A percentile compares a stretch with the other conserved stretches of the same genome.
phyloP scores from a whole-genome alignment of 2,797 vertebrate species.

The Salmo trutta region DNA sequence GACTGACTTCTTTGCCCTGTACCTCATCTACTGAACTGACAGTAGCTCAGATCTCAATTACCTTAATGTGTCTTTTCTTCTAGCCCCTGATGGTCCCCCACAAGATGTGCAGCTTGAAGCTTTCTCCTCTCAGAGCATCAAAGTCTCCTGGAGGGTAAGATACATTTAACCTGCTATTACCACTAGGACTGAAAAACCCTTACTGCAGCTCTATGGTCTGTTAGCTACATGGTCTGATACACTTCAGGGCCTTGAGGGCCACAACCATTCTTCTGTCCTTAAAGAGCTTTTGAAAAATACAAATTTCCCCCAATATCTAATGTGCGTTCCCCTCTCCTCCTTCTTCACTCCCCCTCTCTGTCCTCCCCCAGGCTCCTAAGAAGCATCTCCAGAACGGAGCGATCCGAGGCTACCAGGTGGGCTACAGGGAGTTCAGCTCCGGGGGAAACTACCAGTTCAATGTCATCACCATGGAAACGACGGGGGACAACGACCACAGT shows the following conservation, averaged over 20 bases:
- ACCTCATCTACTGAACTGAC: too few relatives aligned
- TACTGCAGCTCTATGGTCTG: neutral
- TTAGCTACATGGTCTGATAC: neutral
- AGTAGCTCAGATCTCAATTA: constrained; percentile 18
- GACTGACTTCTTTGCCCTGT: neutral
- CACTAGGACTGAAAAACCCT: neutral
- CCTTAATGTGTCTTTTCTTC: constrained; percentile 29
- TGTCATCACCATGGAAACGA: constrained; percentile 94
- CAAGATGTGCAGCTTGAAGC: constrained; percentile 96
- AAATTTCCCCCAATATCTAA: neutral
- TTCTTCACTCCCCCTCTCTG: neutral
- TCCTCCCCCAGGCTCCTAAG: constrained; percentile 81
- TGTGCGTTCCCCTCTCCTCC: neutral
- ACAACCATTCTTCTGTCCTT: neutral
- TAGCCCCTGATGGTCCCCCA: constrained; percentile 96
- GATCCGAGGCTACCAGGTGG: constrained; percentile 95
- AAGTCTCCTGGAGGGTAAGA: constrained; percentile 95
- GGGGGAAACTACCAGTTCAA: constrained; percentile 97
- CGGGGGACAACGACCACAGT: constrained; percentile 93
- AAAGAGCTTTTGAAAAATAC: neutral
- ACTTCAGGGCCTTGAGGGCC: neutral
- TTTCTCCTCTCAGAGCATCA: constrained; percentile 94
- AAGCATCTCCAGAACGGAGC: constrained; percentile 95
- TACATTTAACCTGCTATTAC: neutral
- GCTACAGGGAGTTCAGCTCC: constrained; percentile 93